Percentiles rank a stretch among this genome's conserved stretches.
phyloP scores from a whole-genome alignment of 2,113 vertebrate genomes.

The Leucosticte australis region DNA sequence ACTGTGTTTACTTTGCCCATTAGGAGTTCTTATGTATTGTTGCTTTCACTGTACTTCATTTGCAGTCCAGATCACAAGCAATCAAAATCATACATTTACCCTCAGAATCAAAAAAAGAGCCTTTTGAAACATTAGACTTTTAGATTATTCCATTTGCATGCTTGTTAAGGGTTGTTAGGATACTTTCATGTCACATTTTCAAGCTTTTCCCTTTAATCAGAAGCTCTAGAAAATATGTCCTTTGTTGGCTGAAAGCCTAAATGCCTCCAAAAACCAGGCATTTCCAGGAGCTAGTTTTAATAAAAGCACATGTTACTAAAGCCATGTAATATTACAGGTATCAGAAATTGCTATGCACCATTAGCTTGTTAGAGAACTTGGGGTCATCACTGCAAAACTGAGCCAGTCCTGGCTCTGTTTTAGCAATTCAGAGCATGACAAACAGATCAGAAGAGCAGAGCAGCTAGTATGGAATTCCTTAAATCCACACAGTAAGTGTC shows the following conservation, averaged over 20 bases:
- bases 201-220: constrained; percentile 8
- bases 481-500: neutral
- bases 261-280: neutral
- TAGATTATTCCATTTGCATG: constrained; percentile 21
- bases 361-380: neutral
- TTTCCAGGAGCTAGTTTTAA: neutral
- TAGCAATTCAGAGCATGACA: neutral
- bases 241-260: neutral
- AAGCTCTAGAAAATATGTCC: neutral
- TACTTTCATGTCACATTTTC: neutral
- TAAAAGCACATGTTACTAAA: neutral
- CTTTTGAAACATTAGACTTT: constrained; percentile 20
- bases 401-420: neutral
- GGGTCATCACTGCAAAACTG: neutral
- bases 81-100: neutral
- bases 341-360: neutral
- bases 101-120: neutral
- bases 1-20: neutral
- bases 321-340: neutral
- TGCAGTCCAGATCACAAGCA: neutral
- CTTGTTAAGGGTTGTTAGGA: neutral
- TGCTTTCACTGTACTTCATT: neutral
- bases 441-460: neutral
- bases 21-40: neutral
- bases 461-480: neutral